A percentile compares a stretch with the other conserved stretches of the same genome.
phyloP scores from a whole-genome alignment of 2,888 invertebrate species.

The Torymus aiolomorphi region DNA sequence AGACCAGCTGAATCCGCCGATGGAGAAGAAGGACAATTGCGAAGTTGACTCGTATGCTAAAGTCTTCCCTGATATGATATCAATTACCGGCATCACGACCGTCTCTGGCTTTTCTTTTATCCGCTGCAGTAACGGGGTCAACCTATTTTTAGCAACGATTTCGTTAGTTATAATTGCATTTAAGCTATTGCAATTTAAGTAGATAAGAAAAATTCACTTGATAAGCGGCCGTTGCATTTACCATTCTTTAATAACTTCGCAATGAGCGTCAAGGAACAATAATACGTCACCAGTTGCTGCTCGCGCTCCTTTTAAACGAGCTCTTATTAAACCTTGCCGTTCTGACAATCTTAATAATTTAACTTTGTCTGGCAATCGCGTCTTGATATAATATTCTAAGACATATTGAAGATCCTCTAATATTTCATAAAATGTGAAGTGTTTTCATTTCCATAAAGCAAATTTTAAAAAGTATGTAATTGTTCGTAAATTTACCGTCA shows the following conservation, averaged over 20 bases:
- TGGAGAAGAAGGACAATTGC: slow-evolving; percentile 76
- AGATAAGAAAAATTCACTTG: no score
- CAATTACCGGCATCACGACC: slow-evolving; percentile 95
- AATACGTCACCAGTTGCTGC: slow-evolving; percentile 88
- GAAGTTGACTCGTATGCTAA: slow-evolving; percentile 81
- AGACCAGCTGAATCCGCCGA: slow-evolving; percentile 90
- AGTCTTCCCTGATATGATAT: slow-evolving; percentile 89
- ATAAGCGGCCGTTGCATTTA: slow-evolving; percentile 57
- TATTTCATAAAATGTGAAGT: neutral
- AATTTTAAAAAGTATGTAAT: neutral
- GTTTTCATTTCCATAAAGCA: slow-evolving; percentile 46
- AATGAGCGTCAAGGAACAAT: slow-evolving; percentile 94
- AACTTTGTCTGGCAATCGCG: slow-evolving; percentile 83
- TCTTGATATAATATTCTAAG: slow-evolving; percentile 88
- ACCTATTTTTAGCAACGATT: slow-evolving; percentile 73
- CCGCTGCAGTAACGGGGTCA: slow-evolving; percentile 91
- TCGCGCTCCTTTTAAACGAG: slow-evolving; percentile 91
- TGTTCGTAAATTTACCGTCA: slow-evolving; percentile 75
- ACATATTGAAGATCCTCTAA: slow-evolving; percentile 83
- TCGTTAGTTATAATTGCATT: no score
- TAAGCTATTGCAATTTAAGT: no score
- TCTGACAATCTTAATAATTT: slow-evolving; percentile 84
- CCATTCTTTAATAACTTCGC: slow-evolving; percentile 89
- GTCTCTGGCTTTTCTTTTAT: slow-evolving; percentile 87
- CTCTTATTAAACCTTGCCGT: slow-evolving; percentile 91